Evolutionary conservation across 1,140 invertebrate genomes (phyloP).

Genomic region (Drosophila saltans): DNA sequence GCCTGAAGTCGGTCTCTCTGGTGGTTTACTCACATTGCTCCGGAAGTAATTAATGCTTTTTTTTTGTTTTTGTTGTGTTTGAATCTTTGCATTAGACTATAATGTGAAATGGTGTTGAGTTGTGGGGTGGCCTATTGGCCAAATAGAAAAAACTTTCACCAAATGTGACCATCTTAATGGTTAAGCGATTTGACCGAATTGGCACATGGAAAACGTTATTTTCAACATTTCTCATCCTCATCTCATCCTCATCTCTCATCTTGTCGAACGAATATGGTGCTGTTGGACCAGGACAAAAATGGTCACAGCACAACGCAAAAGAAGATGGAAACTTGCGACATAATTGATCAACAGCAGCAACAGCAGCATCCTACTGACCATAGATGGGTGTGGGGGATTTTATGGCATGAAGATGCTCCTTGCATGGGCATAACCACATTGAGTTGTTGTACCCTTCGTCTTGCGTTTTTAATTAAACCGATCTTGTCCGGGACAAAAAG

Average conservation of each 20-base stretch:
- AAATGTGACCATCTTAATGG: slow-evolving; percentile 34
- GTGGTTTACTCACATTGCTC: slow-evolving; percentile 43
- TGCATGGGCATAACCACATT: slow-evolving; percentile 37
- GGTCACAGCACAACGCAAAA: slow-evolving; percentile 1
- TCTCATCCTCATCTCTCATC: neutral
- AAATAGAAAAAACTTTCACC: slow-evolving; percentile 28
- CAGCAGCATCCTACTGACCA: slow-evolving; percentile 57
- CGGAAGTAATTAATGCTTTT: slow-evolving; percentile 78
- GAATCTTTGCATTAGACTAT: slow-evolving; percentile 62
- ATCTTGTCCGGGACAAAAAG: neutral
- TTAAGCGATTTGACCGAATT: slow-evolving; percentile 58
- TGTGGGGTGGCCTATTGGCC: neutral
- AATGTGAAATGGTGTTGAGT: slow-evolving; percentile 14
- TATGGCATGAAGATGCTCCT: slow-evolving; percentile 10
- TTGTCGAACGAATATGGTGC: too few relatives aligned
- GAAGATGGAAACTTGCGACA: slow-evolving; percentile 52
- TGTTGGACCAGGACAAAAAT: slow-evolving; percentile 22
- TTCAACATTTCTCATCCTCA: slow-evolving; percentile 34
- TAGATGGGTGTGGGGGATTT: slow-evolving; percentile 36
- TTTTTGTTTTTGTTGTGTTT: slow-evolving; percentile 36
- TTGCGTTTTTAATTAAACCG: slow-evolving; percentile 48
- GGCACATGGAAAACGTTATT: slow-evolving; percentile 41
- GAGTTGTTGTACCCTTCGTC: slow-evolving; percentile 10
- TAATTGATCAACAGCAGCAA: slow-evolving; percentile 75
- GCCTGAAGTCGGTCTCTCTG: neutral